Conservation (phyloP, 2,888 invertebrate species). For the Deroplatys truncata region DNA sequence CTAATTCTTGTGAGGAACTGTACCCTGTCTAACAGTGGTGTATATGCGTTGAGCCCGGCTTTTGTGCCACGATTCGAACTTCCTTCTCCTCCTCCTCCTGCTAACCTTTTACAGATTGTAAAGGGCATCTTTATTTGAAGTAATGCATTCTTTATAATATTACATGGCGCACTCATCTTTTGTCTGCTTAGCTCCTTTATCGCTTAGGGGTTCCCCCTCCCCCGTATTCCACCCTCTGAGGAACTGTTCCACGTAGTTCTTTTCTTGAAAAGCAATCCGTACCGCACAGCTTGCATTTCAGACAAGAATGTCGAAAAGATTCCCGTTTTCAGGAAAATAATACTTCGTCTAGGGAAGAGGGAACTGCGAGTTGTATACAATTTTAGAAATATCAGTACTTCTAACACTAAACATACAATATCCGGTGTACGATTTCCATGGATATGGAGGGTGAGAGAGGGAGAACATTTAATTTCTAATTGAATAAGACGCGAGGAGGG, state of each 20-base stretch:
- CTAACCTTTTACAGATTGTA: conserved; percentile 9
- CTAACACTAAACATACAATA: too few species aligned
- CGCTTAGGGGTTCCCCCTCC: background rate
- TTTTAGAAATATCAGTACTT: too few species aligned
- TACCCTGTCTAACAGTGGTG: background rate
- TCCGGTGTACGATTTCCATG: too few species aligned
- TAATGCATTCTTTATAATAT: conserved; percentile 19
- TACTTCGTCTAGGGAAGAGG: too few species aligned
- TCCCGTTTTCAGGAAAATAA: too few species aligned
- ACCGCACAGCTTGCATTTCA: background rate
- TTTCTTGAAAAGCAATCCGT: background rate
- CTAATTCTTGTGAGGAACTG: background rate
- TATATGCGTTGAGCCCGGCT: background rate
- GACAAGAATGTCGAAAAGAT: background rate
- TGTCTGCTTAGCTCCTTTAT: background rate
- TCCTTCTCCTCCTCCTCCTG: background rate
- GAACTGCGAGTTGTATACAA: too few species aligned
- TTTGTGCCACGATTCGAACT: background rate
- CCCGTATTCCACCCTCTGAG: background rate
- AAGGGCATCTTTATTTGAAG: conserved; percentile 17
- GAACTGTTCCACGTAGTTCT: background rate
- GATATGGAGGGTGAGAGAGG: too few species aligned
- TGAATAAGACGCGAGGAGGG: too few species aligned
- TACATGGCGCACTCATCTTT: conserved; percentile 13
- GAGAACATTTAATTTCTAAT: too few species aligned